Evolutionary conservation across 2,113 vertebrate genomes (phyloP).

Genomic region (Vicugna pacos): DNA sequence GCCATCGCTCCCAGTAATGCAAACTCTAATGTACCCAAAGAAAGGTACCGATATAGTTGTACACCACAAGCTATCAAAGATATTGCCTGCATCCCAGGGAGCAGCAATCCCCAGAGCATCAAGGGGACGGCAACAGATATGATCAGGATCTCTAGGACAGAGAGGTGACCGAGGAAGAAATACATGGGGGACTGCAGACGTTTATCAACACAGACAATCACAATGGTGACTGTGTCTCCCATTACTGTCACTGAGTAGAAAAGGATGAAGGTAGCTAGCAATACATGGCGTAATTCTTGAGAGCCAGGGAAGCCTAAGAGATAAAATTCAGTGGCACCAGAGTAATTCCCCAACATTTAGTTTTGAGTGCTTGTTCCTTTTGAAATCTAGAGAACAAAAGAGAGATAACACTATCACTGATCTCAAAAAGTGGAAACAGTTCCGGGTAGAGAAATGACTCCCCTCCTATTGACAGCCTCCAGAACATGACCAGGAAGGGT

Average conservation of each 20-base stretch:
- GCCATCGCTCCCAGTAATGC: slow-evolving; percentile 50
- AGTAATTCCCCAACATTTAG: background rate
- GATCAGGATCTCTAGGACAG: slow-evolving; percentile 56
- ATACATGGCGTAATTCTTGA: background rate
- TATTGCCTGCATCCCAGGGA: slow-evolving; percentile 31
- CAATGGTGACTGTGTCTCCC: slow-evolving; percentile 42
- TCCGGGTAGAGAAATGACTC: background rate
- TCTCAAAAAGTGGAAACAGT: background rate
- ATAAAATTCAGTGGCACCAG: background rate
- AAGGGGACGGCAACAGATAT: slow-evolving; percentile 37
- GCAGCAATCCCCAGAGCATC: slow-evolving; percentile 30
- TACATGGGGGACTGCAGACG: slow-evolving; percentile 63
- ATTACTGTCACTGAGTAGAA: background rate
- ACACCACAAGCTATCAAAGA: slow-evolving; percentile 34
- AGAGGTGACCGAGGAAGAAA: slow-evolving; percentile 65
- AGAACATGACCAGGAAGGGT: background rate
- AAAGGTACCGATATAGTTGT: slow-evolving; percentile 64
- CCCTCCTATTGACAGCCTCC: background rate
- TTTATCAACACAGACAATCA: slow-evolving; percentile 39
- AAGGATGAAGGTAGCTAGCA: background rate
- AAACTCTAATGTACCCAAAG: slow-evolving; percentile 55
- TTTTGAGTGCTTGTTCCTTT: background rate
- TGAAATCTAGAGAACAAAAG: background rate
- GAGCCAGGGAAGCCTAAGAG: background rate
- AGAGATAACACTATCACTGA: background rate